Evolutionary conservation across 2,888 invertebrate species (phyloP).

Genomic region (Glyphotaelius pellucidus): DNA sequence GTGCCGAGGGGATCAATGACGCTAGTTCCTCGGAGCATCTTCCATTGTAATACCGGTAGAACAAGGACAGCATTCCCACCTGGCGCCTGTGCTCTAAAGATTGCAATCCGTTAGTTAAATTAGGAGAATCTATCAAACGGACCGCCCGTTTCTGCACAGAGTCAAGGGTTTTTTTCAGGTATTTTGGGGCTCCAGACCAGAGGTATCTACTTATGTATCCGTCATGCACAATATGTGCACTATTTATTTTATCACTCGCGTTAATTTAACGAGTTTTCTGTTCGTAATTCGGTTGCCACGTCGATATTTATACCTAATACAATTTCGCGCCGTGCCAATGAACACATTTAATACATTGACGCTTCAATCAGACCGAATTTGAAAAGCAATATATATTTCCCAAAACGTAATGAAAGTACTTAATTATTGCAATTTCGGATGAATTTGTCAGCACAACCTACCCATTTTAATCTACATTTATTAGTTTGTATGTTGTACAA

Average conservation of each 20-base stretch:
- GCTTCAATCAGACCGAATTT: background rate
- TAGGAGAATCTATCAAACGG: no score
- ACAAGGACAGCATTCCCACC: no score
- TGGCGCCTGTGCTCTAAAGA: no score
- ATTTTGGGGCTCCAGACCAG: no score
- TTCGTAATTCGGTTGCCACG: background rate
- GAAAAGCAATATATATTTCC: background rate
- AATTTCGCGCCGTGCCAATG: background rate
- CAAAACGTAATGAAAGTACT: background rate
- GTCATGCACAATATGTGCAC: background rate
- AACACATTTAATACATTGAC: background rate
- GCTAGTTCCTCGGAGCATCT: no score
- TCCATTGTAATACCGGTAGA: no score
- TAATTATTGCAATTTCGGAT: background rate
- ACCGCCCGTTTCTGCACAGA: no score
- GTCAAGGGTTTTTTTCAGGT: no score
- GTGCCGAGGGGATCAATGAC: no score
- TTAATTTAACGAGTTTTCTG: background rate
- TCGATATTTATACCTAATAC: background rate
- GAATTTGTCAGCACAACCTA: background rate
- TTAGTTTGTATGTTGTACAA: no score
- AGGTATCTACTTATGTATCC: background rate
- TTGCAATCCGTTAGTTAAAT: no score
- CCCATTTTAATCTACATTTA: no score
- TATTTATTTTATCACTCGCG: background rate